Conservation (phyloP, 1,140 invertebrate genomes). For the Phocides pigmalion region DNA sequence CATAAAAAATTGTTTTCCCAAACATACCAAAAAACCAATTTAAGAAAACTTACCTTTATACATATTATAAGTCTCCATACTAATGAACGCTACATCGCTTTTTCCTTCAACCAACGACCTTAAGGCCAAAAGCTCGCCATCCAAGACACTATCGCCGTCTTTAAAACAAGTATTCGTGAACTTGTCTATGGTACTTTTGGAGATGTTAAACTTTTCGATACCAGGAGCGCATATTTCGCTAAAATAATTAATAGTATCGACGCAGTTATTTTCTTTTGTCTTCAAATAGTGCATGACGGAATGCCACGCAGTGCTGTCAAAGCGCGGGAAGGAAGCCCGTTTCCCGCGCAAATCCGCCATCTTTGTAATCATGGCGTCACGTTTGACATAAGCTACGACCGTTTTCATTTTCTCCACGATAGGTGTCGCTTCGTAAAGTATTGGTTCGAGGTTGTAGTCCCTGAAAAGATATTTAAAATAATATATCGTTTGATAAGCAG, state of each 20-base stretch:
- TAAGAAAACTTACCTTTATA: slow-evolving; percentile 82
- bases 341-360: slow-evolving; percentile 87
- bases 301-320: slow-evolving; percentile 87
- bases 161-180: slow-evolving; percentile 59
- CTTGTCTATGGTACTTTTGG: slow-evolving; percentile 36
- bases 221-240: slow-evolving; percentile 85
- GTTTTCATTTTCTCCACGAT: slow-evolving; percentile 86
- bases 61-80: slow-evolving; percentile 87
- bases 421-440: slow-evolving; percentile 87
- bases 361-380: slow-evolving; percentile 83
- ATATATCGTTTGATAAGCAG: too few species aligned
- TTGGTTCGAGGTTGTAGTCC: slow-evolving; percentile 85
- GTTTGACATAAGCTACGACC: slow-evolving; percentile 89
- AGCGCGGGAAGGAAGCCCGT: slow-evolving; percentile 88
- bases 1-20: too few species aligned
- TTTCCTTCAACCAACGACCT: slow-evolving; percentile 90
- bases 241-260: slow-evolving; percentile 85
- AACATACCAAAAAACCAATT: too few species aligned
- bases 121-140: slow-evolving; percentile 87
- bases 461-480: slow-evolving; percentile 62
- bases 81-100: slow-evolving; percentile 94
- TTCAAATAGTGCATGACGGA: slow-evolving; percentile 85
- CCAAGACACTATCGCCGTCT: slow-evolving; percentile 59
- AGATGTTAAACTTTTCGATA: slow-evolving; percentile 50
- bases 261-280: slow-evolving; percentile 73